Evolutionary conservation across 2,113 vertebrate genomes (phyloP).

Genomic region (Ancistrus triradiatus): DNA sequence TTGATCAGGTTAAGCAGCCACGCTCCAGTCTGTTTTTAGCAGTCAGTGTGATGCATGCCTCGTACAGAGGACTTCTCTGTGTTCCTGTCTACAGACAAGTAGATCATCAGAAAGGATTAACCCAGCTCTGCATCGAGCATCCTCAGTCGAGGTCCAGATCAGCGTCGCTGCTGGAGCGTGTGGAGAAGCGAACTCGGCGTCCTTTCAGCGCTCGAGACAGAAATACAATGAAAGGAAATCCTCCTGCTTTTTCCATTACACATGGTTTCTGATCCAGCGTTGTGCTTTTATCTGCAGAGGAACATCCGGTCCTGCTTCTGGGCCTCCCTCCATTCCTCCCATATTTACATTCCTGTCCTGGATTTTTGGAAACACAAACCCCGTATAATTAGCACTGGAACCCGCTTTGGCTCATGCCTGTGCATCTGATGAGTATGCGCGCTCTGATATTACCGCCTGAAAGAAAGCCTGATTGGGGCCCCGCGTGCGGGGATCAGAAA

Average conservation of each 20-base stretch:
- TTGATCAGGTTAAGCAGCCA: too few relatives aligned
- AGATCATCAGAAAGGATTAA: too few relatives aligned
- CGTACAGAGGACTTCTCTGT: too few relatives aligned
- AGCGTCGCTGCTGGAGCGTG: too few relatives aligned
- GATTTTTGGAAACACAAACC: too few relatives aligned
- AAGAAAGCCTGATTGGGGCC: slow-evolving; percentile 60
- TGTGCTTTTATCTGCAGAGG: slow-evolving; percentile 51
- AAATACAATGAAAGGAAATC: slow-evolving; percentile 51
- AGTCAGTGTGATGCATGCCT: too few relatives aligned
- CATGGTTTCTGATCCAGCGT: slow-evolving; percentile 39
- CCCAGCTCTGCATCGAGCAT: too few relatives aligned
- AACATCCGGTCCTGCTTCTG: slow-evolving; percentile 43
- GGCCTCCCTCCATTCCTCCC: not conserved
- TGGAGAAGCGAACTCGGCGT: too few relatives aligned
- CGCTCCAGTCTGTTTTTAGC: too few relatives aligned
- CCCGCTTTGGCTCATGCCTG: not conserved
- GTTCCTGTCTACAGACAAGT: too few relatives aligned
- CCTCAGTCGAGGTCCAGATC: too few relatives aligned
- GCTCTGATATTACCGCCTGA: slow-evolving; percentile 40
- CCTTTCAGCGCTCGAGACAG: slow-evolving; percentile 47
- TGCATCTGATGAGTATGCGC: not conserved
- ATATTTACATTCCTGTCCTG: not conserved
- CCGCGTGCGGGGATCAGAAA: slow-evolving; percentile 60
- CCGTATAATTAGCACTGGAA: too few relatives aligned
- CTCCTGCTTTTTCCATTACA: slow-evolving; percentile 10